Evolutionary conservation across 2,113 vertebrate species (phyloP), one percentile per base, ranked within the genome.

Genomic region (Dasyornis broadbenti): DNA sequence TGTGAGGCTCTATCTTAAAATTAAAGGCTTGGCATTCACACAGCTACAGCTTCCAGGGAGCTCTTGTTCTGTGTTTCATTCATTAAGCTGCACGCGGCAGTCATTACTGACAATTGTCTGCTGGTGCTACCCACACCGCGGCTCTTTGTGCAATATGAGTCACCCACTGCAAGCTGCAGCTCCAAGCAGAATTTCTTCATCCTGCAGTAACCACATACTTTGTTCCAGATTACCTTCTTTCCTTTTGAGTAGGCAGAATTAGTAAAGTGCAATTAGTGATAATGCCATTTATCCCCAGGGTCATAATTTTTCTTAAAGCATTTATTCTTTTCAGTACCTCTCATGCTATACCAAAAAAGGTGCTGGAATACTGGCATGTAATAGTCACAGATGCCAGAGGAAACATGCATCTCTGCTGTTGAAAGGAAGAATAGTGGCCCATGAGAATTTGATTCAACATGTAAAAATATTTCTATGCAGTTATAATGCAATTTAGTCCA

Each of bases 81-180:
- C 92, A 94, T 59, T 18, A 23, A 7, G 59, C 39, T 45, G 89
- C 90, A 87, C 8, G 5, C 1, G 1, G 83, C 59, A 87, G 70
- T 80, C 70, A 93, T 95, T 82, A 49, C 63, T 75, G 81, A 37
- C 82, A 73, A 70, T 76, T 68, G 80, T 93, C 83, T 92, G 83
- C 92, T 49, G 37, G 33, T 6, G 59, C 96, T 90, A 5, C 86
- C 90, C 96, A 73, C 93, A 92, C 57, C 83, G 40, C 10, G 1
- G 57, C 92, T 92, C 82, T 85, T 79, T 78, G 92, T 89, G 40
- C 64, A 12, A 8, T 95, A 8, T 95, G 94, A 97, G 83, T 96
- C 90, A 95, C 44, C 42, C 9, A 0, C 76, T 84, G 88, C 3
- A 16, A 68, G 82, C 77, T 72, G 78, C 77, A 85, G 66, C 73